Base-by-base conservation (phyloP, 2,797 vertebrate genomes). In the Danio kyathit region DNA sequence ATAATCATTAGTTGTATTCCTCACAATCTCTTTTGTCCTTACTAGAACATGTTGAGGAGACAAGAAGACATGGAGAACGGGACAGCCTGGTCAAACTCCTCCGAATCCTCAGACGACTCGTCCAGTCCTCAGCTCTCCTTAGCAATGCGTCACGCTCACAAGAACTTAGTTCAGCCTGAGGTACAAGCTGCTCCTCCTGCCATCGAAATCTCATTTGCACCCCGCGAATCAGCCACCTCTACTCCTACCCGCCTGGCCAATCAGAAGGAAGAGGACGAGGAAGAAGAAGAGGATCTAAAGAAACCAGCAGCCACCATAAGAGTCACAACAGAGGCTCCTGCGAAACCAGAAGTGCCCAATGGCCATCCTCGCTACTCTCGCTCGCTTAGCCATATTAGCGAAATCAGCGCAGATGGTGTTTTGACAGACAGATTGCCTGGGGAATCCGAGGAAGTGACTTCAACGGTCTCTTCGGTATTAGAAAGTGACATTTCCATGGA, bases 361-460 rank as follows among this genome's bases (percentile, higher is more conserved):
- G 95, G 94, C 60, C 94, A 95, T 0, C 78, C 92, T 71, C 93
- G 90, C 82, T 97, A 94, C 84, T 95, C 89, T 0, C 94, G 96
- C 81, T 97, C 96, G 84, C 94, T 99, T 75, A 99, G 97, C 90
- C 97, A 98, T 88, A 99, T 99, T 79, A 99, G 97, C 0, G 97
- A 99, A 84, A 92, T 89, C 87, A 97, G 97, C 0, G 90, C 93
- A 61, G 97, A 98, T 0, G 94, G 91, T n/a, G 80, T 88, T 0
- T 51, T 94, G 81, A 80, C 60, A 0, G 91, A 93, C 56, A 89
- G 88, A 79, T 82, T 79, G 3, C 52, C 69, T 0, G 83, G 87
- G 52, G 85, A 92, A 48, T 82, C 84, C 49, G 82, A 85, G n/a
- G 87, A 92, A 10, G 86, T 65, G 17, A 75, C 77, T 46, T 89